phyloP scores from a whole-genome alignment of 2,888 invertebrate species.

The Proisotoma minuta region DNA sequence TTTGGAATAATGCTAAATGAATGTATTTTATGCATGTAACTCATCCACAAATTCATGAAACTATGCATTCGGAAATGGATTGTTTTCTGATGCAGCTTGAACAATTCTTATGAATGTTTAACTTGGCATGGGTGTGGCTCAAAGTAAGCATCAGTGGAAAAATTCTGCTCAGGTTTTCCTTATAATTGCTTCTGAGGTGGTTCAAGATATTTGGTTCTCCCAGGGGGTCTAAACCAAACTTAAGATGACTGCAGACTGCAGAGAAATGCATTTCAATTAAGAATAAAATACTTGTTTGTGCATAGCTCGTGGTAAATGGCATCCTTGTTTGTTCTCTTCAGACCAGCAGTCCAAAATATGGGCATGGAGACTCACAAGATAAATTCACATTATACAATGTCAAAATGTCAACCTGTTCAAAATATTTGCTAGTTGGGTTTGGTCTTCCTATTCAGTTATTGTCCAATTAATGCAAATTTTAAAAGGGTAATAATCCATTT shows the following conservation, averaged over 20 bases:
- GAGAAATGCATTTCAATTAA: no score
- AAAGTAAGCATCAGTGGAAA: background rate
- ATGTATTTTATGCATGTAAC: no score
- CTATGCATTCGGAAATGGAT: no score
- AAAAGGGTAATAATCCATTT: background rate
- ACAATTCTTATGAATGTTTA: no score
- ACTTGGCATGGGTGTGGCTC: no score
- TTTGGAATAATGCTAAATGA: no score
- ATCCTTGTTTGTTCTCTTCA: background rate
- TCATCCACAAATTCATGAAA: no score
- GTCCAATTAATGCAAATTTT: slow-evolving; percentile 4
- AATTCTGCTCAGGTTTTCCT: slow-evolving; percentile 1
- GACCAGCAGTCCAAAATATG: background rate
- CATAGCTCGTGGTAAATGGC: no score
- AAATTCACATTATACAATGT: background rate
- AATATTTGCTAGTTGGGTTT: background rate
- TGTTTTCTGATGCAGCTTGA: no score
- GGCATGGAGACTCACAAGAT: background rate
- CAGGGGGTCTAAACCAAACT: background rate
- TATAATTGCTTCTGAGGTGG: background rate
- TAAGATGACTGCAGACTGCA: no score
- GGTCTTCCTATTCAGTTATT: background rate
- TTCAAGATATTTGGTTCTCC: background rate
- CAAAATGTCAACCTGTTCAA: background rate
- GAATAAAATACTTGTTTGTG: no score